phyloP scores from a whole-genome alignment of 2,113 vertebrate species.

The Lates calcarifer region DNA sequence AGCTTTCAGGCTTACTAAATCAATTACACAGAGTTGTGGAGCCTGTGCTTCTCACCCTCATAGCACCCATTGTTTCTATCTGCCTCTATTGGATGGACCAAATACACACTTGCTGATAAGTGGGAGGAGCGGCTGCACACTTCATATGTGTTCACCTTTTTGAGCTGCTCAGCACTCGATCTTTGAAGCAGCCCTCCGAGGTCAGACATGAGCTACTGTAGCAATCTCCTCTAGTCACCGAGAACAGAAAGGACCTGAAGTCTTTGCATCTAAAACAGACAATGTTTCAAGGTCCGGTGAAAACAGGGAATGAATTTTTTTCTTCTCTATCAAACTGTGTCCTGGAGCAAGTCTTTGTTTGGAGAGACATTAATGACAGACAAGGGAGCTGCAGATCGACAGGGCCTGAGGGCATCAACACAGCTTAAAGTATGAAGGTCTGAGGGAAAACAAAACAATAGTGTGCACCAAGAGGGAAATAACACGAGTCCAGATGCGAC shows the following conservation, averaged over 20 bases:
- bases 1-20: constrained; percentile 78
- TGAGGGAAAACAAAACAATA: constrained; percentile 24
- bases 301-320: constrained; percentile 30
- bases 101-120: constrained; percentile 46
- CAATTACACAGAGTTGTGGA: constrained; percentile 78
- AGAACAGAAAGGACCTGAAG: constrained; percentile 25
- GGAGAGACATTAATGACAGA: constrained; percentile 69
- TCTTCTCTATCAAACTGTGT: constrained; percentile 45
- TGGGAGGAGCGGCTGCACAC: constrained; percentile 23
- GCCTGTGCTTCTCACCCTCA: constrained; percentile 49
- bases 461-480: constrained; percentile 40
- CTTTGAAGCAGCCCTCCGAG: constrained; percentile 27
- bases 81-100: constrained; percentile 27
- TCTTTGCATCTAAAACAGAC: constrained; percentile 42
- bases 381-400: constrained; percentile 55
- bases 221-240: constrained; percentile 29
- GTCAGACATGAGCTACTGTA: constrained; percentile 29
- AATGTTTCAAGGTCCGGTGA: constrained; percentile 50
- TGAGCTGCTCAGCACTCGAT: constrained; percentile 13
- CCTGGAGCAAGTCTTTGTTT: constrained; percentile 70
- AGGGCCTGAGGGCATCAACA: constrained; percentile 51
- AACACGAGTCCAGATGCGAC: constrained; percentile 48
- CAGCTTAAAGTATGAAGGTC: constrained; percentile 47
- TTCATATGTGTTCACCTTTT: constrained; percentile 28
- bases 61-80: constrained; percentile 57